Conservation (phyloP, 2,113 vertebrate genomes). For the Chamaea fasciata region DNA sequence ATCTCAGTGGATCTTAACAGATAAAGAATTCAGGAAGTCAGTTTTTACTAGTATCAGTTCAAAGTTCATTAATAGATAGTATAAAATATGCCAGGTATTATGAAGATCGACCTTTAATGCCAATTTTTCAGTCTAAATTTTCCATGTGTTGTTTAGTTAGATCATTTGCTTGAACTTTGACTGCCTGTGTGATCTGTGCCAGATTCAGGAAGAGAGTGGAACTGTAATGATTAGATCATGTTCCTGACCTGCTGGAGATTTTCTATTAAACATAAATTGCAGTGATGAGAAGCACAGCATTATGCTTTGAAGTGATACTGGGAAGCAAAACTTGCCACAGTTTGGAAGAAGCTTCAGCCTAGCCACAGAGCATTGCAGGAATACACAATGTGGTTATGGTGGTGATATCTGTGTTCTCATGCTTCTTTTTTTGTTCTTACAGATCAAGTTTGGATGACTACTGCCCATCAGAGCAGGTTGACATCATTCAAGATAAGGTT, state of each 20-base stretch:
- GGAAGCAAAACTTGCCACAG: not conserved
- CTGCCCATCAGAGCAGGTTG: constrained; percentile 91
- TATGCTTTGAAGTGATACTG: not conserved
- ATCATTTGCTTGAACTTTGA: not conserved
- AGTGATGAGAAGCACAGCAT: not conserved
- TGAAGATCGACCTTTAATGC: not conserved
- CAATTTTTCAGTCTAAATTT: not conserved
- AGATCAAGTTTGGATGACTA: constrained; percentile 98
- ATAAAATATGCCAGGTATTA: not conserved
- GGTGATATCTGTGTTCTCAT: not conserved
- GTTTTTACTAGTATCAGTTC: not conserved
- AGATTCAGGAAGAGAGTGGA: not conserved
- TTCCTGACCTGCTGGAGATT: not conserved
- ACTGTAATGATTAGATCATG: not conserved
- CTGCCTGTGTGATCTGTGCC: not conserved
- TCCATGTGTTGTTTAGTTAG: not conserved
- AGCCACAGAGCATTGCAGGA: not conserved
- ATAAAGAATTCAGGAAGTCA: not conserved
- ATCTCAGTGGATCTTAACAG: not conserved
- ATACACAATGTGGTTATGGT: not conserved
- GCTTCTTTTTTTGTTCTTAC: not conserved
- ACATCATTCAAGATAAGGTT: constrained; percentile 83
- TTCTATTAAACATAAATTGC: not conserved
- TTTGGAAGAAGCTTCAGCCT: not conserved
- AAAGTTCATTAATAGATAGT: not conserved